Conservation (phyloP, 2,888 invertebrate species). For the Empis livida region DNA sequence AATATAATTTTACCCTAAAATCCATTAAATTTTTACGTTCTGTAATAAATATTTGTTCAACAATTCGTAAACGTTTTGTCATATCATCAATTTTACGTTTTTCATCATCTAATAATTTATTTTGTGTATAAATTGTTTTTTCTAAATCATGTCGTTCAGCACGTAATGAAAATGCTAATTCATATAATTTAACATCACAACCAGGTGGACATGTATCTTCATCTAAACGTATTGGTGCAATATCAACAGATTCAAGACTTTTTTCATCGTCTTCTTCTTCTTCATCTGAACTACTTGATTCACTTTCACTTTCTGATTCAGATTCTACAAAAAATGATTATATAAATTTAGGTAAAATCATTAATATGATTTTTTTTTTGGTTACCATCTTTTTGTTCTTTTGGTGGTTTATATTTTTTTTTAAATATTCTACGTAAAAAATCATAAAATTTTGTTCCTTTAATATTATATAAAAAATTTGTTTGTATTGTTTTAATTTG, state of each 20-base stretch:
- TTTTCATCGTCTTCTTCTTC: slow-evolving; percentile 44
- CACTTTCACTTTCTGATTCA: slow-evolving; percentile 37
- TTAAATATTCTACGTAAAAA: slow-evolving; percentile 70
- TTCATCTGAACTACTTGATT: slow-evolving; percentile 41
- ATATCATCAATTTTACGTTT: slow-evolving; percentile 47
- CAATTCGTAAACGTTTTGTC: slow-evolving; percentile 42
- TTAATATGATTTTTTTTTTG: slow-evolving; percentile 4
- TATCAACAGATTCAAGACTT: slow-evolving; percentile 51
- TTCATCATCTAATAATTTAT: slow-evolving; percentile 42
- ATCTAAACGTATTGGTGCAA: slow-evolving; percentile 53
- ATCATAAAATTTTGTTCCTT: slow-evolving; percentile 62
- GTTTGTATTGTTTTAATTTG: slow-evolving; percentile 39
- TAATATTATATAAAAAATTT: slow-evolving; percentile 45
- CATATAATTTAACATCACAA: slow-evolving; percentile 53
- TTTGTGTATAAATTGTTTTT: slow-evolving; percentile 44
- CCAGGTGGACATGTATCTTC: slow-evolving; percentile 59
- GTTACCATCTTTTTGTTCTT: slow-evolving; percentile 31
- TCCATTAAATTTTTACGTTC: slow-evolving; percentile 47
- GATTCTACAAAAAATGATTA: slow-evolving; percentile 15
- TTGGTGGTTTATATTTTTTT: slow-evolving; percentile 65
- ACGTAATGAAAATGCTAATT: slow-evolving; percentile 51
- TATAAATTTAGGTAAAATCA: not conserved
- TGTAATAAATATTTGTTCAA: slow-evolving; percentile 41
- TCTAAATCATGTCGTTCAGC: slow-evolving; percentile 44
- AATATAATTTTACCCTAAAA: slow-evolving; percentile 52